Conservation (phyloP, 2,797 vertebrate species). For the Chiroxiphia lanceolata region DNA sequence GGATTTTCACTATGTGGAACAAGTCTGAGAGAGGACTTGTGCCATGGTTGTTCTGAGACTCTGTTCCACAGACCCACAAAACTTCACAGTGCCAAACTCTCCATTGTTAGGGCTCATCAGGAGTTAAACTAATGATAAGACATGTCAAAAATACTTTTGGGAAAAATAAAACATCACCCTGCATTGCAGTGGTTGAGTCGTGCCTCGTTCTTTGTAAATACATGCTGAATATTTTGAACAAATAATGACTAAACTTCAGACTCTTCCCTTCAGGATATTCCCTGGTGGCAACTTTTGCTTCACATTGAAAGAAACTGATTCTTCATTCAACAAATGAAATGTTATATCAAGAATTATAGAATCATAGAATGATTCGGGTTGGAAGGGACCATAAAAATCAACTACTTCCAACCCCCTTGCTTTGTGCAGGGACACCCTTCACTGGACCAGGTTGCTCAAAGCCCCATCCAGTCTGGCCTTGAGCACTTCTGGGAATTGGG, state of each 20-base stretch:
- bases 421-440: not conserved
- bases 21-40: rapidly evolving
- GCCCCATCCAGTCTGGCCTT: not conserved
- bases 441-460: not conserved
- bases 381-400: not conserved
- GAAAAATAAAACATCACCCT: not conserved
- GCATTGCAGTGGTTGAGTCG: not conserved
- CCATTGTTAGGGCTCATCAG: not conserved
- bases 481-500: too few relatives aligned
- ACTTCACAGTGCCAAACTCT: not conserved
- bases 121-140: not conserved
- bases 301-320: not conserved
- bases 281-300: not conserved
- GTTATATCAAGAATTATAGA: not conserved
- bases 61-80: rapidly evolving
- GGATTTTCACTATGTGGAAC: not conserved
- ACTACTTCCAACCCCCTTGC: not conserved
- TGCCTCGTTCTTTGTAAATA: not conserved
- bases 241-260: not conserved
- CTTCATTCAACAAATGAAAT: not conserved
- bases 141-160: not conserved
- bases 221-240: not conserved
- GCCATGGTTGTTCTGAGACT: not conserved
- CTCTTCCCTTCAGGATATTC: not conserved
- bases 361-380: not conserved